A percentile compares a stretch with the other conserved stretches of the same genome.
phyloP scores from a whole-genome alignment of 92 coral and sea anemone genomes.

The Paramuricea clavata region DNA sequence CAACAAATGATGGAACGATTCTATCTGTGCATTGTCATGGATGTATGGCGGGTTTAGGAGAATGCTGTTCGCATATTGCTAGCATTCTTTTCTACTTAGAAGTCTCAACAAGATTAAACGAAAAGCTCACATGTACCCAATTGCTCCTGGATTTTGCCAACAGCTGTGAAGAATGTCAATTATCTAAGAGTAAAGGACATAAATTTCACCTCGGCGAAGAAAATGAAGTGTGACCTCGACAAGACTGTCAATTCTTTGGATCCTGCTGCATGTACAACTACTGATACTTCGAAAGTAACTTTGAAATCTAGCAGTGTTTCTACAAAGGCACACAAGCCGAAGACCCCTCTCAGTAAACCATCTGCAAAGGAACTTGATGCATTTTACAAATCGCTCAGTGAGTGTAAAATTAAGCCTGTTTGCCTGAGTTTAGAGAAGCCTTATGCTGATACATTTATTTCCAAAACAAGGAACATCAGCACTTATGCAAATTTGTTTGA shows the following conservation, averaged over 20 bases:
- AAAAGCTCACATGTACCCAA: constrained; percentile 72
- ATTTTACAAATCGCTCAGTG: constrained; percentile 29
- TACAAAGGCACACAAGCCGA: constrained; percentile 22
- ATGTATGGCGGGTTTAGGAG: constrained; percentile 53
- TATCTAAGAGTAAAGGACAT: constrained; percentile 69
- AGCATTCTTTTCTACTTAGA: constrained; percentile 29
- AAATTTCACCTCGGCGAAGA: constrained; percentile 71
- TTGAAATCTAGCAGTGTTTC: neutral
- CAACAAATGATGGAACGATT: constrained; percentile 38
- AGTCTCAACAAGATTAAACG: constrained; percentile 48
- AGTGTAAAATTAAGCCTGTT: constrained; percentile 56
- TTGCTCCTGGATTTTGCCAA: constrained; percentile 70
- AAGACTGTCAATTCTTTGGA: constrained; percentile 35
- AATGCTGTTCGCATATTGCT: constrained; percentile 57
- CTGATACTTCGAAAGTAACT: neutral
- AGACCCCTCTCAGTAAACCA: constrained; percentile 33
- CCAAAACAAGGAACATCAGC: too few relatives aligned
- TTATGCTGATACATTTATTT: too few relatives aligned
- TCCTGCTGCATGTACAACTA: constrained; percentile 13
- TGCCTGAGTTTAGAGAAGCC: too few relatives aligned
- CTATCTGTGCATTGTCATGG: constrained; percentile 35
- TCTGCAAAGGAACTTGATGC: constrained; percentile 44
- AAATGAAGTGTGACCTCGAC: constrained; percentile 68
- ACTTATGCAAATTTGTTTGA: too few relatives aligned
- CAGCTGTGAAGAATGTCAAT: constrained; percentile 60